Conservation (phyloP, 2,797 vertebrate species). For the Leptatherina wallacei region DNA sequence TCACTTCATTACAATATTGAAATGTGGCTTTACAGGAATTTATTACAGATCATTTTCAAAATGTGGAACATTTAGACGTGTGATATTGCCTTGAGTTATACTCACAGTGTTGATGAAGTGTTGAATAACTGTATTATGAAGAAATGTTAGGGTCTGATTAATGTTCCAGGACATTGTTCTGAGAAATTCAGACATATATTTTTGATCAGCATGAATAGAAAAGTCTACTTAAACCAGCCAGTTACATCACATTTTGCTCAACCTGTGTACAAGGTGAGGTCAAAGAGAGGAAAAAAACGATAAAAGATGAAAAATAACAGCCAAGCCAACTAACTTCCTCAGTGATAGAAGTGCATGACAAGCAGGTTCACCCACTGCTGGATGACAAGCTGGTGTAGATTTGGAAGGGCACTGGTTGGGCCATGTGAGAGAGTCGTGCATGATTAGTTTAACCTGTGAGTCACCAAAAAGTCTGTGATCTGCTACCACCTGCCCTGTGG, state of each 20-base stretch:
- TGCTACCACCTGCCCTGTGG: constrained; percentile 83
- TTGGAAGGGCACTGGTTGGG: constrained; percentile 67
- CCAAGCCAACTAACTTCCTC: not conserved
- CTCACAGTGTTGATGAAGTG: constrained; percentile 5
- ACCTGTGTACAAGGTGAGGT: not conserved
- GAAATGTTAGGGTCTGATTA: not conserved
- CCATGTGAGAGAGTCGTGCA: constrained; percentile 76
- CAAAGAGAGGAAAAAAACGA: not conserved
- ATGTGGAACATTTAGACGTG: not conserved
- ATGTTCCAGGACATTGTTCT: constrained; percentile 11
- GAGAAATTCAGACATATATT: constrained; percentile 2
- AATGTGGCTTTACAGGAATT: not conserved
- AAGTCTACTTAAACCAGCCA: not conserved
- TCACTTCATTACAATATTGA: constrained; percentile 4
- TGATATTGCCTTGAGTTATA: constrained; percentile 9
- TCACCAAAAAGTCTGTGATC: constrained; percentile 80
- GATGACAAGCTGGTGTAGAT: constrained; percentile 64
- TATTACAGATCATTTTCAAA: constrained; percentile 4
- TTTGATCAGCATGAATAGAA: not conserved
- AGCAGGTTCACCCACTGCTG: constrained; percentile 63
- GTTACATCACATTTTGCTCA: not conserved
- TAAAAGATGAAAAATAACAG: not conserved
- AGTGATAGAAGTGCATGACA: constrained; percentile 26
- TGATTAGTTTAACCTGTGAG: constrained; percentile 83
- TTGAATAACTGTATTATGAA: constrained; percentile 12